phyloP scores from a whole-genome alignment of 2,888 invertebrate species.

The Serrognathus titanus region DNA sequence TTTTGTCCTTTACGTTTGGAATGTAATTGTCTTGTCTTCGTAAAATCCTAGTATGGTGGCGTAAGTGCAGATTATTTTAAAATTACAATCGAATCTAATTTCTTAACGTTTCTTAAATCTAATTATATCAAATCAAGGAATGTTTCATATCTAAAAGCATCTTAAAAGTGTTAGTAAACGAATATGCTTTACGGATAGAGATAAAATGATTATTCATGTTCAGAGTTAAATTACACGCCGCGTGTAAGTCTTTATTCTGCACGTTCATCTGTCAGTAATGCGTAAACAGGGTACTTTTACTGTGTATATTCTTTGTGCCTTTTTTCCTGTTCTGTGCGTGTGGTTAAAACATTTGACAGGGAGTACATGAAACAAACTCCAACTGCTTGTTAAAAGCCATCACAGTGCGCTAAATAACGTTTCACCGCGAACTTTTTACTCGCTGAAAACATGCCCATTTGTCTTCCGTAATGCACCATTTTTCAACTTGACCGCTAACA shows the following conservation, averaged over 20 bases:
- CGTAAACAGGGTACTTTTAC: slow-evolving; percentile 1
- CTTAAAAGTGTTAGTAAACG: too few species aligned
- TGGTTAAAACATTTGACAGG: background rate
- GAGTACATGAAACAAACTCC: background rate
- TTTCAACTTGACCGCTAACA: slow-evolving; percentile 20
- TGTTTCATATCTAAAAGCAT: too few species aligned
- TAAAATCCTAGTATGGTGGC: too few species aligned
- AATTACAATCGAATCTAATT: too few species aligned
- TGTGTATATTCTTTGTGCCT: background rate
- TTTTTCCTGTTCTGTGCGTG: background rate
- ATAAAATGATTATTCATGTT: slow-evolving; percentile 1
- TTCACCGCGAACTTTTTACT: slow-evolving; percentile 24
- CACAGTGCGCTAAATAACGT: slow-evolving; percentile 23
- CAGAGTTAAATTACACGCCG: background rate
- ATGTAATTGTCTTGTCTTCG: too few species aligned
- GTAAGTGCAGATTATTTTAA: too few species aligned
- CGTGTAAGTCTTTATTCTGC: background rate
- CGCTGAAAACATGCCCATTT: slow-evolving; percentile 21
- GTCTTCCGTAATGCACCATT: slow-evolving; percentile 24
- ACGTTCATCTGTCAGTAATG: background rate
- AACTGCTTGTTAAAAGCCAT: slow-evolving; percentile 17
- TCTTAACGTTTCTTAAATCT: too few species aligned
- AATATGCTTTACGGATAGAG: background rate
- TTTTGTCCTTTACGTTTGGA: too few species aligned
- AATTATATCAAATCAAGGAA: too few species aligned